phyloP scores from a whole-genome alignment of 2,888 invertebrate genomes.

The Eristalis intricaria region DNA sequence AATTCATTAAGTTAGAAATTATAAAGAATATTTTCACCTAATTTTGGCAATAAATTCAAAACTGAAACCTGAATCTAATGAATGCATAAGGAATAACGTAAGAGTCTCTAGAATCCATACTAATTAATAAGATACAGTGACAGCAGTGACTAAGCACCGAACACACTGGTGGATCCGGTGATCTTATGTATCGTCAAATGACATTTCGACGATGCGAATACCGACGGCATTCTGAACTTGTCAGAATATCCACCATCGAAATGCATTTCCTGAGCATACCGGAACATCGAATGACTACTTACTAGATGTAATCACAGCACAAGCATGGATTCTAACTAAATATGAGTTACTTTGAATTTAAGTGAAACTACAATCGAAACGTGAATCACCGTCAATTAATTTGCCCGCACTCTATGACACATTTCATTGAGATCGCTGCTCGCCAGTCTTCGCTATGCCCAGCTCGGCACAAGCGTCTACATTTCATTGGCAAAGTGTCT shows the following conservation, averaged over 20 bases:
- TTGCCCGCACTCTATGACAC: background rate
- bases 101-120: background rate
- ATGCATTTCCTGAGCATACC: background rate
- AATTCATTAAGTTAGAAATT: background rate
- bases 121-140: background rate
- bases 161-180: background rate
- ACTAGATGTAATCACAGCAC: background rate
- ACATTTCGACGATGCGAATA: background rate
- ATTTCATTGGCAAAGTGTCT: background rate
- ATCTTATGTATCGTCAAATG: background rate
- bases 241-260: background rate
- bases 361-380: background rate
- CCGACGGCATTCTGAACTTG: background rate
- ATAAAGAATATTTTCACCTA: slow-evolving; percentile 3
- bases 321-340: background rate
- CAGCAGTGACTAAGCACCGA: background rate
- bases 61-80: background rate
- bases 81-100: background rate
- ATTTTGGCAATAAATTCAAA: slow-evolving; percentile 4
- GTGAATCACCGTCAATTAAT: background rate
- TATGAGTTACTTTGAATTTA: background rate
- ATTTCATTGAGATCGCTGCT: background rate
- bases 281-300: background rate
- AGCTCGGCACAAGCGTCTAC: background rate
- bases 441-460: no score